Evolutionary conservation across 2,113 vertebrate genomes (phyloP).

Genomic region (Plestiodon gilberti): DNA sequence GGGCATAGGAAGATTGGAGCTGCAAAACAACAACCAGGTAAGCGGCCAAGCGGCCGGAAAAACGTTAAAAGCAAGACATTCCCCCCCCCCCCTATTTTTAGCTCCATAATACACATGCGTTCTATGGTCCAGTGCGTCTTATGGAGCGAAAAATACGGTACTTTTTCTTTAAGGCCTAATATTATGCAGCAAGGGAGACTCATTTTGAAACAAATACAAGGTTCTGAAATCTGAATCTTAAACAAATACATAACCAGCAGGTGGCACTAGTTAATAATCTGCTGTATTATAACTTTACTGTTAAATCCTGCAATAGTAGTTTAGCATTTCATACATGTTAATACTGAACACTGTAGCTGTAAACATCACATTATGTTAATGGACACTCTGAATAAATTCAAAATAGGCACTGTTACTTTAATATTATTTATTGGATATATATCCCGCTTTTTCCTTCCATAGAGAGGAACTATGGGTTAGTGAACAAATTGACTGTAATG

Average conservation of each 20-base stretch:
- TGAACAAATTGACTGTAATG: not conserved
- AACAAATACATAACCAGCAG: conserved; percentile 57
- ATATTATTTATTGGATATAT: no score
- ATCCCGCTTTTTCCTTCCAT: no score
- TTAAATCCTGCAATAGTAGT: not conserved
- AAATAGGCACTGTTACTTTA: not conserved
- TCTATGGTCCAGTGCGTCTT: no score
- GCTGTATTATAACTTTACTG: accelerated
- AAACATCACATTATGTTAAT: not conserved
- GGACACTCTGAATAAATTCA: not conserved
- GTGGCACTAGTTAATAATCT: conserved; percentile 59
- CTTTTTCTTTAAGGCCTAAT: no score
- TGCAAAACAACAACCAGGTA: no score
- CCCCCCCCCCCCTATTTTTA: no score
- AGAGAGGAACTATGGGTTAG: not conserved
- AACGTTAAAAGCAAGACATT: no score
- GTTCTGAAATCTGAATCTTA: no score
- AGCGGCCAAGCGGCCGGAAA: no score
- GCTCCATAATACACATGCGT: no score
- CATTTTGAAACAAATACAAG: not conserved
- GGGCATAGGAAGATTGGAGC: no score
- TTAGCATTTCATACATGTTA: accelerated
- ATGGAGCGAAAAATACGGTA: no score
- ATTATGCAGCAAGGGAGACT: not conserved
- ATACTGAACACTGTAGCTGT: accelerated